Evolutionary conservation across 2,113 vertebrate species (phyloP), one percentile per base, ranked within the genome.

Genomic region (Oenanthe oenanthe): DNA sequence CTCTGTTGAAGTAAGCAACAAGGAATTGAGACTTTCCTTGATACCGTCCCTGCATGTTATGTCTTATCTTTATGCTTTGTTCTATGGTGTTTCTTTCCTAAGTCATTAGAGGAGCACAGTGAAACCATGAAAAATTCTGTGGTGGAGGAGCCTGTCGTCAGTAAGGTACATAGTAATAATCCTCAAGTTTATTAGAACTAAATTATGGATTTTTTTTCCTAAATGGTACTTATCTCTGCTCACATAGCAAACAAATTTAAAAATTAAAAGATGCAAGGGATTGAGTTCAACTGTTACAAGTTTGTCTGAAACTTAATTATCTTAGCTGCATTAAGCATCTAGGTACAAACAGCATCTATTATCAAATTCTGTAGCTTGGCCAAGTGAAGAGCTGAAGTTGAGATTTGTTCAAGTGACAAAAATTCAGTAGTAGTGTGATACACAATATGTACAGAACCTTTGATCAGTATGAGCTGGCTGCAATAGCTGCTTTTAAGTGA

Each of bases 91-190:
- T 97, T 97, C 82, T 93, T 97, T 98, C 89, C 92, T 98, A 98
- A 99, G 99, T 98, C 97, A 91, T 96, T 98, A 97, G 98, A 98
- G 97, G 98, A 99, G 94, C 98, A 97, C 98, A 98, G 67, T 98
- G 99, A 99, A 98, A 96, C 90, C 97, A 95, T 98, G 98, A 99
- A 98, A 99, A 98, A 94, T 98, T 98, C 98, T 97, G 97, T 98
- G 96, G 94, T 96, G 98, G 99, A 99, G 93, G 98, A 99, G 83
- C 96, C 98, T 51, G 95, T 98, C 97, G 40, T 97, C 97, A 97
- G 97, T 97, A 99, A 99, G 99, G 99, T 99, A 99, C 96, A 97
- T 47, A 92, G 58, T 43, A 79, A 32, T 86, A 70, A 84, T 92
- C 70, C 73, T 97, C 72, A 95, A 92, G 80, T 91, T 92, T 92